Evolutionary conservation across 2,888 invertebrate genomes (phyloP).

Genomic region (Agelastica alni): DNA sequence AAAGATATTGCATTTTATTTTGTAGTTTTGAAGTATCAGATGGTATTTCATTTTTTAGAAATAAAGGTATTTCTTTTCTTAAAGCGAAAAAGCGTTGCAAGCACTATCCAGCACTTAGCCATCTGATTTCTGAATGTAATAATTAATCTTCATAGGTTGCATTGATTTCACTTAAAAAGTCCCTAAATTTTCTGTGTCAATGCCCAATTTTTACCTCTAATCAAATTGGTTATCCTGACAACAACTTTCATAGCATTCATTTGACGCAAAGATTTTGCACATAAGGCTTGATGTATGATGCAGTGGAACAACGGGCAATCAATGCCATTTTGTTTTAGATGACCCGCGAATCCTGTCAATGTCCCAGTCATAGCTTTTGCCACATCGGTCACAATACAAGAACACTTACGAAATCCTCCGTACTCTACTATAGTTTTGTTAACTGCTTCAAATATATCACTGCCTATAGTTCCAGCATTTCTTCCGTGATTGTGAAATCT

Average conservation of each 20-base stretch:
- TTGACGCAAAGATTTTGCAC: background rate
- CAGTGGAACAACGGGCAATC: background rate
- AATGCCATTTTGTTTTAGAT: slow-evolving; percentile 3
- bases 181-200: background rate
- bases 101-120: slow-evolving; percentile 11
- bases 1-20: background rate
- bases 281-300: background rate
- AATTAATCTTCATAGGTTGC: too few species aligned
- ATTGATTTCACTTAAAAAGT: too few species aligned
- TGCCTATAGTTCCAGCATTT: too few species aligned
- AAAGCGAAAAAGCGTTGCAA: slow-evolving; percentile 14
- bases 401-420: too few species aligned
- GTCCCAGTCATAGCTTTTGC: too few species aligned
- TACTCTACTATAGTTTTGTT: too few species aligned
- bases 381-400: too few species aligned
- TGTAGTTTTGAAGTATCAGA: slow-evolving; percentile 10
- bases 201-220: background rate
- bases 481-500: too few species aligned
- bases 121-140: too few species aligned
- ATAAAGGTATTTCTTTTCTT: slow-evolving; percentile 1
- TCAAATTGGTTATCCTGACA: too few species aligned
- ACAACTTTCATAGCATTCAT: background rate
- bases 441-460: too few species aligned
- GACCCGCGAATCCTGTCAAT: background rate
- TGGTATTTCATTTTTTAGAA: slow-evolving; percentile 1